A percentile compares a stretch with the other conserved stretches of the same genome.
Evolutionary conservation across 2,797 vertebrate species (phyloP).

Genomic region (Prunella strophiata): DNA sequence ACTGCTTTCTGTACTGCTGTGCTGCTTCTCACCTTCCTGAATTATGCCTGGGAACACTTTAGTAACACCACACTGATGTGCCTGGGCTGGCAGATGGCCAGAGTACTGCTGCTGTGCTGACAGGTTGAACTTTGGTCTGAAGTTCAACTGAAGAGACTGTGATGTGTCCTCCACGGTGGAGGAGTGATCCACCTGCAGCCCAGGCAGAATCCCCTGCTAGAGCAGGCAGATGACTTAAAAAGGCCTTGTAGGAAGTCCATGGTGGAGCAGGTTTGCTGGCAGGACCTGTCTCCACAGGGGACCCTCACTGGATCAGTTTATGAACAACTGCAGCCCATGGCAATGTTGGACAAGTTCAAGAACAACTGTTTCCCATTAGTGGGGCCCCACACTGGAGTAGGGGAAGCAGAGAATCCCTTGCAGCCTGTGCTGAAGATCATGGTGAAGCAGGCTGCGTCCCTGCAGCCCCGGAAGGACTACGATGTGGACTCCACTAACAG

Average conservation of each 20-base stretch:
- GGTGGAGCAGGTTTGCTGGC: background rate
- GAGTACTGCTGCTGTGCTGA: background rate
- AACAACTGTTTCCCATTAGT: background rate
- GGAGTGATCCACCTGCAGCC: background rate
- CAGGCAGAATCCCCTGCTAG: background rate
- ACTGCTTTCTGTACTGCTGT: background rate
- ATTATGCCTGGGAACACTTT: background rate
- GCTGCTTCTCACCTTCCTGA: background rate
- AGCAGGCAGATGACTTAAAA: background rate
- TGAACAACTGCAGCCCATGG: fast-evolving
- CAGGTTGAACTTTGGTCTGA: background rate
- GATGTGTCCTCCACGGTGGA: background rate
- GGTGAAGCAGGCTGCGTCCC: background rate
- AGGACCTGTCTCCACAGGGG: background rate
- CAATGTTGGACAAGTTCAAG: background rate
- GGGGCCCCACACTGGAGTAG: background rate
- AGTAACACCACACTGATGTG: background rate
- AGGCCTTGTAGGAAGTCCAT: background rate
- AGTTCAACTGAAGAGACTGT: background rate
- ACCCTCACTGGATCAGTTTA: background rate
- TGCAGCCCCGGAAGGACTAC: fast-evolving
- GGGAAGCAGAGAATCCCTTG: background rate
- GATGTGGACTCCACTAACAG: fast-evolving
- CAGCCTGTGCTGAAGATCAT: background rate
- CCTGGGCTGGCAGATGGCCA: background rate